Percentiles rank a stretch among this genome's conserved stretches.
phyloP scores from a whole-genome alignment of 1,140 invertebrate genomes.

The Drosophila kurseongensis region DNA sequence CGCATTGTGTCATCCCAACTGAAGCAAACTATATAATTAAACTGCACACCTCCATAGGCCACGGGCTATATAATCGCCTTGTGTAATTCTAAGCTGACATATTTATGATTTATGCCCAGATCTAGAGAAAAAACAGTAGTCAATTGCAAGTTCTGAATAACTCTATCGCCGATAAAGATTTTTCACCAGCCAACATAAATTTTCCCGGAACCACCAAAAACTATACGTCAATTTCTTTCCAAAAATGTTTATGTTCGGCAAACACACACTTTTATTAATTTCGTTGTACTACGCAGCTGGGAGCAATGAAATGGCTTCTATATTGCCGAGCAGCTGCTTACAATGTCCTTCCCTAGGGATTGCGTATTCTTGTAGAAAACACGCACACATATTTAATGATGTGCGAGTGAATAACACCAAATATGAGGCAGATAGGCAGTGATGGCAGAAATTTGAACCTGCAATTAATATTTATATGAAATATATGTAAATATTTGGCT shows the following conservation, averaged over 20 bases:
- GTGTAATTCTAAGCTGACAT: conserved; percentile 6
- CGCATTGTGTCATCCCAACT: conserved; percentile 41
- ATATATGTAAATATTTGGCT: too few relatives aligned
- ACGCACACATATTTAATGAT: conserved; percentile 34
- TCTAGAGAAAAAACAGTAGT: not conserved
- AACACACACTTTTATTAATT: conserved; percentile 15
- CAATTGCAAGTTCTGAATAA: not conserved
- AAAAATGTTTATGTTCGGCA: conserved; percentile 14
- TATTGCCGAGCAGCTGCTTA: conserved; percentile 28
- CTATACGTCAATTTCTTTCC: conserved; percentile 15
- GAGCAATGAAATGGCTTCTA: conserved; percentile 24
- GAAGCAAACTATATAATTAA: conserved; percentile 33
- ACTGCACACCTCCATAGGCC: conserved; percentile 30
- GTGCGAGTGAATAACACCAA: conserved; percentile 18
- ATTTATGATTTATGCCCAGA: conserved; percentile 14
- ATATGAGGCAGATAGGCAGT: conserved; percentile 5
- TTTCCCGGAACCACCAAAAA: conserved; percentile 2
- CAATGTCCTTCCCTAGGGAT: conserved; percentile 35
- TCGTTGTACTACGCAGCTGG: conserved; percentile 20
- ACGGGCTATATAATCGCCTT: conserved; percentile 1
- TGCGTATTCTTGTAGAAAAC: conserved; percentile 14
- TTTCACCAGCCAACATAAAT: not conserved
- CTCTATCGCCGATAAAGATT: not conserved
- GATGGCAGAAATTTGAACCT: not conserved
- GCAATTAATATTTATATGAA: too few relatives aligned